Evolutionary conservation across 2,113 vertebrate genomes (phyloP).

Genomic region (Platichthys flesus): DNA sequence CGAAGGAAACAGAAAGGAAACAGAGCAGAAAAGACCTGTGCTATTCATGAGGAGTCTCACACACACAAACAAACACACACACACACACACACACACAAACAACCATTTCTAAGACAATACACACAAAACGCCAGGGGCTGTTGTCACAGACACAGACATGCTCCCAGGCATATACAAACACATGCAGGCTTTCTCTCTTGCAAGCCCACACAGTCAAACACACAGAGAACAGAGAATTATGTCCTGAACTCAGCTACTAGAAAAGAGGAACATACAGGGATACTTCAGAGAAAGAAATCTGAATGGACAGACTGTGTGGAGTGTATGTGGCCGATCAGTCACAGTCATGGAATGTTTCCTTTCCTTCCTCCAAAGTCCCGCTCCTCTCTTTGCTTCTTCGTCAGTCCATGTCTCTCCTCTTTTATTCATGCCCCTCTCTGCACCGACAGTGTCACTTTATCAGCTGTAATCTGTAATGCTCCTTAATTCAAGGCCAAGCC

Average conservation of each 20-base stretch:
- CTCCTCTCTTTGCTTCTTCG: constrained; percentile 1
- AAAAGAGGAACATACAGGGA: not conserved
- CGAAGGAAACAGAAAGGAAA: constrained; percentile 72
- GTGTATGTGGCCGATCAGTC: not conserved
- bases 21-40: constrained; percentile 63
- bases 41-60: constrained; percentile 36
- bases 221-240: constrained; percentile 12
- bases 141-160: constrained; percentile 74
- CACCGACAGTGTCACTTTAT: constrained; percentile 78
- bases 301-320: not conserved
- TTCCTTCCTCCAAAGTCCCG: not conserved
- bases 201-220: constrained; percentile 19
- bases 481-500: constrained; percentile 83
- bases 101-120: constrained; percentile 62
- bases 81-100: not conserved
- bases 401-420: not conserved
- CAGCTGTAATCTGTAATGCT: constrained; percentile 81
- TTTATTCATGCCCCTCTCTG: constrained; percentile 26
- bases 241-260: not conserved
- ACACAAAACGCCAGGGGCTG: constrained; percentile 70
- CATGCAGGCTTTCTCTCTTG: constrained; percentile 19
- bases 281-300: not conserved
- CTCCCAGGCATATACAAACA: constrained; percentile 64
- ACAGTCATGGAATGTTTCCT: constrained; percentile 1
- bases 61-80: not conserved